Conservation (phyloP, 1,140 invertebrate species). For the Leptinotarsa texana region DNA sequence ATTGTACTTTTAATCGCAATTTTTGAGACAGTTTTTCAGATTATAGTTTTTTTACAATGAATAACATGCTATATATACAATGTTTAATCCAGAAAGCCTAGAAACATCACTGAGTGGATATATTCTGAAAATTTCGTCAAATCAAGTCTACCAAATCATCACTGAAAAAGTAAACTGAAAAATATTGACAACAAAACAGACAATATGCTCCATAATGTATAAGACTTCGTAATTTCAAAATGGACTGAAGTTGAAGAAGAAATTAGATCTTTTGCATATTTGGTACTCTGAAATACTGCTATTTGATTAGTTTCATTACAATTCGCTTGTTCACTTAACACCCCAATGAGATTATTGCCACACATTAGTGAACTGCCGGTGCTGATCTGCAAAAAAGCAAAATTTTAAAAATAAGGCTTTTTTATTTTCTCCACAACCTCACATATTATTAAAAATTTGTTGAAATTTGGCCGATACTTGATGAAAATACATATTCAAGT, state of each 20-base stretch:
- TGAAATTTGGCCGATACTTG: too few species aligned
- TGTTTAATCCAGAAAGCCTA: too few species aligned
- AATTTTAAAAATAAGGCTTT: too few species aligned
- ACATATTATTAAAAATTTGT: too few species aligned
- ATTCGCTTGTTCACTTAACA: not conserved
- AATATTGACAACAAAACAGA: not conserved
- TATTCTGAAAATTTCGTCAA: not conserved
- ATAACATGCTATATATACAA: too few species aligned
- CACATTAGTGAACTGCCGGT: constrained; percentile 10
- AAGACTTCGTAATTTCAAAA: not conserved
- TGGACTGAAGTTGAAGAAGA: not conserved
- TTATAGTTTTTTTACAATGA: too few species aligned
- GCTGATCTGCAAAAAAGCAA: not conserved
- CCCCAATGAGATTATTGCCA: constrained; percentile 9
- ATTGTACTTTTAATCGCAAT: too few species aligned
- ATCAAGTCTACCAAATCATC: not conserved
- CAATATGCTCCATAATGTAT: not conserved
- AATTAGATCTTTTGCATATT: not conserved
- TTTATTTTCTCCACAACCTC: too few species aligned
- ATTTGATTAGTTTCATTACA: constrained; percentile 7
- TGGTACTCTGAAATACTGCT: not conserved
- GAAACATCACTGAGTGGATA: too few species aligned
- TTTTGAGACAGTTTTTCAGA: too few species aligned
- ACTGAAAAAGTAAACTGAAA: not conserved
- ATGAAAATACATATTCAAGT: too few species aligned